Evolutionary conservation across 2,113 vertebrate species (phyloP), one percentile per base, ranked within the genome.

Genomic region (Oxygymnocypris stewartii): DNA sequence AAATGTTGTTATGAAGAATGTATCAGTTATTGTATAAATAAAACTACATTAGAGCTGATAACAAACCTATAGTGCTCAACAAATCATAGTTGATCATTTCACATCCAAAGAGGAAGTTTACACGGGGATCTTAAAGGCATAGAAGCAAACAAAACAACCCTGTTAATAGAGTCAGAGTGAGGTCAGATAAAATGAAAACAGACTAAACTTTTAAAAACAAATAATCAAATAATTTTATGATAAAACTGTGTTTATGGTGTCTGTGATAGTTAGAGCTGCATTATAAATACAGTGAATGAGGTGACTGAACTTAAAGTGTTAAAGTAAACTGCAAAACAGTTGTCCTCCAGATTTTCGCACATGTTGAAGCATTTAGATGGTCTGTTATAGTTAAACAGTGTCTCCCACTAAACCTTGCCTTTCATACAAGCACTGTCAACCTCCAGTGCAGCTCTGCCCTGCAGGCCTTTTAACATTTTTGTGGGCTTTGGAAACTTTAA

Each of bases 391-490:
- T 42, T 13, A 63, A 63, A 65, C 59, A 71, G 28, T 82, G 81
- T 82, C 81, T 82, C 44, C 25, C 25, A 82, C 28, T 82, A 71
- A 82, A 82, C 79, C 47, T 47, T 6, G 28, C 28, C 63, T 82
- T 51, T 71, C 63, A 51, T 31, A 51, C 59, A 31, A 51, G 44
- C 63, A 82, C 44, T 69, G 63, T 82, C 42, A 82, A 78, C 61
- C 28, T 77, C 42, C 14, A 67, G 40, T 51, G 84, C 47, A 61
- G 25, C 31, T 37, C 61, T 65, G 75, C 63, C 49, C 54, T 75
- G 85, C 61, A 82, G 57, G 86, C 78, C 67, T 87, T 82, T 87
- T 84, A 88, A 86, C 51, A 82, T 77, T 49, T 54, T 59, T 88
- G 74, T 63, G 84, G 49, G 81, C 63, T 88, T 83, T 86, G 80